Conservation (phyloP, 1,140 invertebrate species). For the Acromyrmex charruanus region DNA sequence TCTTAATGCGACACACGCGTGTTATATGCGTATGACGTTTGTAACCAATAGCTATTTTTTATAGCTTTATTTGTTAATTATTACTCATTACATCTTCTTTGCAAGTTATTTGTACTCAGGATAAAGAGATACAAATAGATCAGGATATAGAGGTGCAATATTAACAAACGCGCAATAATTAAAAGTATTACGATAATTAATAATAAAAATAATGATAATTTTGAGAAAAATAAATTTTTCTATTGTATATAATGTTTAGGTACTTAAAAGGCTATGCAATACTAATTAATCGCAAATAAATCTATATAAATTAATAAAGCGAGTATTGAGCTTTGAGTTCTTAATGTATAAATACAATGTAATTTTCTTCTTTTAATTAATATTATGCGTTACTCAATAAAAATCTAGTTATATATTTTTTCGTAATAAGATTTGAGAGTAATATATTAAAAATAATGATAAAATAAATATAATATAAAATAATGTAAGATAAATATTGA, state of each 20-base stretch:
- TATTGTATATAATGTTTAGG: background rate
- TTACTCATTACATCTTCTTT: background rate
- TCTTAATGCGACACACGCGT: conserved; percentile 14
- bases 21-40: conserved; percentile 16
- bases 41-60: background rate
- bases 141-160: background rate
- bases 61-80: background rate
- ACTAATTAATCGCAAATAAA: background rate
- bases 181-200: background rate
- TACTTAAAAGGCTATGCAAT: background rate
- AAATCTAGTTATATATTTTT: background rate
- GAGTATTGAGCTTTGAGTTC: background rate
- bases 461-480: background rate
- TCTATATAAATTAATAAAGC: background rate
- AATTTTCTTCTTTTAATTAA: background rate
- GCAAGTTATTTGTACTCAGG: background rate
- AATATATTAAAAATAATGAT: background rate
- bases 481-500: background rate
- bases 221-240: background rate
- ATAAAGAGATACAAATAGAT: background rate
- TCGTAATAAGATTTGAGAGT: too few relatives aligned
- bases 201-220: background rate
- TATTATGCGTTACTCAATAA: background rate
- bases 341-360: background rate
- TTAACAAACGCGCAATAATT: background rate